Conservation (phyloP, 2,113 vertebrate genomes). For the Neolamprologus falcicula region DNA sequence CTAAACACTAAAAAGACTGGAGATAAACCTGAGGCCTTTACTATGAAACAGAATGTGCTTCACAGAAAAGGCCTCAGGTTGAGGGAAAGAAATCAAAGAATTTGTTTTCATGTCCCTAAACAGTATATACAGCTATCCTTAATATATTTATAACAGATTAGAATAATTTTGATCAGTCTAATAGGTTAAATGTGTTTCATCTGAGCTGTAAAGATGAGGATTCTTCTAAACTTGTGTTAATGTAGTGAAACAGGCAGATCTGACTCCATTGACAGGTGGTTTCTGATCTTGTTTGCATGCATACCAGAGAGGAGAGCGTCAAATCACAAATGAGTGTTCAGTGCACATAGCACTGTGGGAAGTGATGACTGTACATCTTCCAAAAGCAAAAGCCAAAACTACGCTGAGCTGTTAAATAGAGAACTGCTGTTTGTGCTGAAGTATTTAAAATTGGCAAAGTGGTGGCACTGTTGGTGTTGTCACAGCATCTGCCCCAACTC, state of each 20-base stretch:
- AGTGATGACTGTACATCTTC: background rate
- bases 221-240: background rate
- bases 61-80: background rate
- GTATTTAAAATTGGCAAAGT: background rate
- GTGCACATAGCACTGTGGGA: background rate
- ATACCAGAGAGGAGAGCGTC: background rate
- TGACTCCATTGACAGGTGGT: background rate
- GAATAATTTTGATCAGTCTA: background rate
- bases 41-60: background rate
- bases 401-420: background rate
- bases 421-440: background rate
- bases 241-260: background rate
- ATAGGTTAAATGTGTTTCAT: background rate
- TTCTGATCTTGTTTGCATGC: background rate
- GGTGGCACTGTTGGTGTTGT: background rate
- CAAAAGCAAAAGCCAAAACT: background rate
- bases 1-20: background rate
- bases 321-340: background rate
- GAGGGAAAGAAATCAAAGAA: background rate
- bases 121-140: background rate
- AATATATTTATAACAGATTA: background rate
- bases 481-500: background rate
- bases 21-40: background rate
- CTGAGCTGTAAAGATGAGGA: background rate
- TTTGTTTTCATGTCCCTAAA: background rate